Evolutionary conservation across 2,113 vertebrate genomes (phyloP), one percentile per base, ranked within the genome.

Genomic region (Rhynchopsitta pachyrhyncha): DNA sequence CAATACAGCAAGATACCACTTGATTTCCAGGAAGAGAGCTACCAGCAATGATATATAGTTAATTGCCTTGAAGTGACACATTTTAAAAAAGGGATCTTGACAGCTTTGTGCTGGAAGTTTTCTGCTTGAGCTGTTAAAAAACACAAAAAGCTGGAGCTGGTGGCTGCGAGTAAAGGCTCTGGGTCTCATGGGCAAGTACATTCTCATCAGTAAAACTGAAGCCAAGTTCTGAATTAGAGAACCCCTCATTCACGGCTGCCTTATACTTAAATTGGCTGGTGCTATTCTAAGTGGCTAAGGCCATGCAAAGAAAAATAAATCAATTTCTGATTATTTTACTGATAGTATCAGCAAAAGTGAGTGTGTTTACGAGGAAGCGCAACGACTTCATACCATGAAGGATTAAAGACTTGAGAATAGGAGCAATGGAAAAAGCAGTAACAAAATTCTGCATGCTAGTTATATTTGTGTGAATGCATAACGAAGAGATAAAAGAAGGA

Each of bases 1-100:
- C 71, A 83, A 77, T 90, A 70, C 13, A 23, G 13, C 42, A 42
- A 90, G 42, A 39, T 78, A 84, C 35, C 14, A n/a, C 50, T 81
- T 83, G 82, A 74, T 80, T 95, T 75, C 63, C 92, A 78, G 93
- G 90, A 96, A 93, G 37, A 59, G 13, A 86, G 22, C 49, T 41
- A 50, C 79, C 57, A 69, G 19, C n/a, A 49, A 10, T 80, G 41
- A 69, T 77, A 68, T 9, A 41, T 10, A 57, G 18, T 59, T 82
- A 90, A 80, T 79, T 83, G 39, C 50, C 55, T 91, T 76, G 11
- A 86, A 85, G 44, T 62, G 37, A 66, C 20, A 33, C 0, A 0
- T 78, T 83, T 85, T 28, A 1, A 44, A 91, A 90, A 68, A 79
- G 11, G 14, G 13, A 27, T 71, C 63, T 57, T 68, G n/a, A 22